Evolutionary conservation across 2,113 vertebrate species (phyloP).

Genomic region (Amphiprion ocellaris): DNA sequence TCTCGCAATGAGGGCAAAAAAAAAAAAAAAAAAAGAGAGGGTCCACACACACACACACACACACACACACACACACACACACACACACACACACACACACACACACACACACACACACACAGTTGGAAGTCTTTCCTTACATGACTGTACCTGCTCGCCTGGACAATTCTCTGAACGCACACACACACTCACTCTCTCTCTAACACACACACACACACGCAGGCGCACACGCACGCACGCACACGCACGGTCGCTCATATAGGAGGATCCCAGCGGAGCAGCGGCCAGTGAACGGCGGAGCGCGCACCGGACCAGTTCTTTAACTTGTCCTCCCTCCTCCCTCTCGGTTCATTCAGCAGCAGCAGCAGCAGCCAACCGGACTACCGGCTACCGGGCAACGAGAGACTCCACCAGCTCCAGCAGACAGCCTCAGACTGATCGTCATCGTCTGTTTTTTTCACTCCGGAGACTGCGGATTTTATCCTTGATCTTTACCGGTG

Average conservation of each 20-base stretch:
- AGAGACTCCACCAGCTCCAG: slow-evolving; percentile 8
- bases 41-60: background rate
- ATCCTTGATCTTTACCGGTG: slow-evolving; percentile 27
- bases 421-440: slow-evolving; percentile 55
- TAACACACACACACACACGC: background rate
- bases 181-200: slow-evolving; percentile 22
- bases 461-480: slow-evolving; percentile 75
- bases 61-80: too few species aligned
- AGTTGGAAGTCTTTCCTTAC: slow-evolving; percentile 21
- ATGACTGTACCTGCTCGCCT: slow-evolving; percentile 40
- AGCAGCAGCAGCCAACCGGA: slow-evolving; percentile 10
- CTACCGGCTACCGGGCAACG: slow-evolving; percentile 14
- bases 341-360: slow-evolving; percentile 24
- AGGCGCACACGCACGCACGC: background rate
- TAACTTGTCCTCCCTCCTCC: slow-evolving; percentile 35
- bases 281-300: slow-evolving; percentile 36
- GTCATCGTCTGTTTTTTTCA: slow-evolving; percentile 54
- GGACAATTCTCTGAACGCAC: slow-evolving; percentile 42
- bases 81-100: slow-evolving; percentile 1
- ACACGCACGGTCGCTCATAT: slow-evolving; percentile 42
- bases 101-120: slow-evolving; percentile 23
- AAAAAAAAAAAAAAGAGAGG: slow-evolving; percentile 7
- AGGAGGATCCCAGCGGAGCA: slow-evolving; percentile 58
- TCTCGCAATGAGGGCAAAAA: slow-evolving; percentile 48
- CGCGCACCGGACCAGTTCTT: slow-evolving; percentile 44